Evolutionary conservation across 2,888 invertebrate species (phyloP).

Genomic region (Catocala nupta): DNA sequence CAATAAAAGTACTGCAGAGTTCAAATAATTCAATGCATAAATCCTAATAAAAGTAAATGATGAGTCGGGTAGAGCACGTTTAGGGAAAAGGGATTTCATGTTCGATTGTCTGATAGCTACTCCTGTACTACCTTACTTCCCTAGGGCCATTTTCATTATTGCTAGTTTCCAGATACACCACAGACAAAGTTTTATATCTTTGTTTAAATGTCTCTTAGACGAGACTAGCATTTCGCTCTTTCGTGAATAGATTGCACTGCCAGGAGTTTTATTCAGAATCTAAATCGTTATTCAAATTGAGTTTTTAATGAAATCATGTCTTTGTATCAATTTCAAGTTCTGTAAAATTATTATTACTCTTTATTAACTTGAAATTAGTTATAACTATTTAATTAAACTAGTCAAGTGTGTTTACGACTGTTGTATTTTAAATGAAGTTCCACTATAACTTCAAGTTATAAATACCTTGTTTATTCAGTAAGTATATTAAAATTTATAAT

Average conservation of each 20-base stretch:
- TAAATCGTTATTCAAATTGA: no score
- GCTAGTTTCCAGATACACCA: conserved; percentile 30
- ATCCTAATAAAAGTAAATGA: conserved; percentile 37
- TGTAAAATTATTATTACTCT: neutral
- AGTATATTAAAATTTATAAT: no score
- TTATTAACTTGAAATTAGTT: no score
- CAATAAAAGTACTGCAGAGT: conserved; percentile 2
- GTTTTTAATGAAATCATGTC: neutral
- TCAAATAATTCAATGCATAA: conserved; percentile 20
- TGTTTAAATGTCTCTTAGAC: conserved; percentile 21
- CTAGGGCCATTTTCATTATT: conserved; percentile 33
- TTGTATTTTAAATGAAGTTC: no score
- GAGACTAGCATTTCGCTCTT: neutral
- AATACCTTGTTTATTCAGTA: no score
- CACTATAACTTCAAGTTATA: no score
- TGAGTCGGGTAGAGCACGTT: conserved; percentile 36
- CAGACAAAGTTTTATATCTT: conserved; percentile 30
- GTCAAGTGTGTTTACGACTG: neutral
- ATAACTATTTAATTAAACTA: no score
- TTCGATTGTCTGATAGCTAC: conserved; percentile 36
- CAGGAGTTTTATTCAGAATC: no score
- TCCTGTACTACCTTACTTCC: conserved; percentile 18
- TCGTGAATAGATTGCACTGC: no score
- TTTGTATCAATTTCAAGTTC: neutral
- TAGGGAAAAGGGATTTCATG: conserved; percentile 46